Evolutionary conservation across 2,113 vertebrate species (phyloP).

Genomic region (Oryzias celebensis): DNA sequence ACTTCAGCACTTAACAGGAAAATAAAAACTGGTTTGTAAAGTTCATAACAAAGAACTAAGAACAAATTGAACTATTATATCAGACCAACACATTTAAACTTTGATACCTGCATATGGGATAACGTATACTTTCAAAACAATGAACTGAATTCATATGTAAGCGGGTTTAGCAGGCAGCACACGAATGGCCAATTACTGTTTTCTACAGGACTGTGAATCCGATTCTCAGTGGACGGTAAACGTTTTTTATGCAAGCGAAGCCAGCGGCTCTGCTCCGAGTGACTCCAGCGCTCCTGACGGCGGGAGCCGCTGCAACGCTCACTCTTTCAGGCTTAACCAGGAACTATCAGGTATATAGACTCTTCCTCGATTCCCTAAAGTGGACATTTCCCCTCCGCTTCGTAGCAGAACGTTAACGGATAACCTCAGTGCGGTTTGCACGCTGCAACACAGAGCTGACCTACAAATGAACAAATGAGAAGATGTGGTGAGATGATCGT

Average conservation of each 20-base stretch:
- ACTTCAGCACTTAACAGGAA: conserved; percentile 66
- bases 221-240: conserved; percentile 47
- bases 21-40: conserved; percentile 17
- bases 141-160: neutral
- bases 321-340: conserved; percentile 66
- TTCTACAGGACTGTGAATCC: conserved; percentile 73
- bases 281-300: conserved; percentile 20
- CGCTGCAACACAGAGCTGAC: conserved; percentile 19
- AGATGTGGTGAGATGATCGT: neutral
- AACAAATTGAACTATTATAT: conserved; percentile 56
- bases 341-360: conserved; percentile 68
- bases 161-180: conserved; percentile 44
- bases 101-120: too few species aligned
- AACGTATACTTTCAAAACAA: neutral
- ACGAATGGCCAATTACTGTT: conserved; percentile 54
- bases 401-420: conserved; percentile 63
- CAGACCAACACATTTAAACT: conserved; percentile 60
- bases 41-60: conserved; percentile 55
- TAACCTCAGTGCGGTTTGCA: conserved; percentile 56
- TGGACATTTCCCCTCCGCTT: conserved; percentile 39
- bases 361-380: conserved; percentile 29
- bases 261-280: conserved; percentile 38
- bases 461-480: conserved; percentile 29
- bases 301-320: conserved; percentile 29
- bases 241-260: conserved; percentile 68